Conservation (phyloP, 2,797 vertebrate species). For the Poeciliopsis presidionis region DNA sequence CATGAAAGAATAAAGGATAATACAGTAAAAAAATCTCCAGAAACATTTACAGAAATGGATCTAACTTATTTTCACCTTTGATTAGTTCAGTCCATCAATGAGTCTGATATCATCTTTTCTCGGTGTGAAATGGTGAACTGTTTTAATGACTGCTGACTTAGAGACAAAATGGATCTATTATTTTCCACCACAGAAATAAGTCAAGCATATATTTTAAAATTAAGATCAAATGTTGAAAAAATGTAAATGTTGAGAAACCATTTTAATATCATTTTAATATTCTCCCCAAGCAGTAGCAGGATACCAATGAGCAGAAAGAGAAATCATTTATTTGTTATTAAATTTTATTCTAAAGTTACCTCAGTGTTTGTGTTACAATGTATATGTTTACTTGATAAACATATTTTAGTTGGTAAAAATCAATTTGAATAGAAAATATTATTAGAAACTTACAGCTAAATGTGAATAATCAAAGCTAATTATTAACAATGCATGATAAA, state of each 20-base stretch:
- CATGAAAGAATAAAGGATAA: not conserved
- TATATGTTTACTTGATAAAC: not conserved
- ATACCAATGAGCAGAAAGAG: not conserved
- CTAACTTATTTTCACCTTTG: not conserved
- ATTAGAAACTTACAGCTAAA: too few species aligned
- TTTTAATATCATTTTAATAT: not conserved
- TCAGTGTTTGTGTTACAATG: not conserved
- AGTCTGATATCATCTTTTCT: not conserved
- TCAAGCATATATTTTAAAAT: too few species aligned
- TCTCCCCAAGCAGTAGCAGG: not conserved
- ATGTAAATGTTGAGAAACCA: too few species aligned
- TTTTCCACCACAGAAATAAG: too few species aligned
- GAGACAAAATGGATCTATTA: too few species aligned
- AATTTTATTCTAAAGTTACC: not conserved
- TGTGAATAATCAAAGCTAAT: too few species aligned
- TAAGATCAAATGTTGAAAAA: too few species aligned
- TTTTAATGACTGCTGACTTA: not conserved
- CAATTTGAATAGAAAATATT: too few species aligned
- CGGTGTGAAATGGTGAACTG: not conserved
- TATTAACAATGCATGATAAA: too few species aligned
- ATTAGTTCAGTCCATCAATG: not conserved
- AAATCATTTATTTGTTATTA: not conserved
- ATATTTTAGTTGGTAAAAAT: not conserved
- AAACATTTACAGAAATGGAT: not conserved
- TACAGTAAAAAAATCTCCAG: not conserved